Conservation (phyloP, 2,113 vertebrate species). For the Callocephalon fimbriatum region DNA sequence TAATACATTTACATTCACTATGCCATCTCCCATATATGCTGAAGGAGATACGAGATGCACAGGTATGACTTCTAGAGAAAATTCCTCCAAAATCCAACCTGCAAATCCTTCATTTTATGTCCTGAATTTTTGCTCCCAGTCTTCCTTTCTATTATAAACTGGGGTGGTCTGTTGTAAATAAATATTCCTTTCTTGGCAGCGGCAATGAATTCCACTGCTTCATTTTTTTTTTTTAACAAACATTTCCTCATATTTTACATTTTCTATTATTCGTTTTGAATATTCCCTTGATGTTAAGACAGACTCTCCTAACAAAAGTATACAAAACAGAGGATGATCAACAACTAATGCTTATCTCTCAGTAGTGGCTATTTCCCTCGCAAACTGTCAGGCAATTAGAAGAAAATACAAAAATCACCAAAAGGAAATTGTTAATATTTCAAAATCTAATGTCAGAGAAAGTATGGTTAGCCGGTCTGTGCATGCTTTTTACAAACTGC, state of each 20-base stretch:
- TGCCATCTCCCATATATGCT: background rate
- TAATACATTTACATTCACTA: background rate
- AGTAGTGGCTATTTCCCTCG: background rate
- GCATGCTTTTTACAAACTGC: constrained; percentile 34
- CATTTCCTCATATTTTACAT: background rate
- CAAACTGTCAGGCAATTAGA: constrained; percentile 21
- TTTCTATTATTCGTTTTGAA: background rate
- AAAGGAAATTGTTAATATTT: constrained; percentile 31
- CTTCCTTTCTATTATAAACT: background rate
- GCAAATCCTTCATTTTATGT: background rate
- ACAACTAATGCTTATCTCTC: background rate
- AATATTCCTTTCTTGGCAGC: background rate
- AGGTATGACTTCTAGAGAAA: background rate
- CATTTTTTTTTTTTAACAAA: background rate
- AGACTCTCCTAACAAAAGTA: background rate
- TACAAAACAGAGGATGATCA: background rate
- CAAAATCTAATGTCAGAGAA: constrained; percentile 23
- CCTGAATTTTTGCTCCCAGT: background rate
- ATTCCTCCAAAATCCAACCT: background rate
- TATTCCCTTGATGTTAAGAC: background rate
- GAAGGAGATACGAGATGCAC: background rate
- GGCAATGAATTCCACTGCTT: background rate
- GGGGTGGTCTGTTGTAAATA: background rate
- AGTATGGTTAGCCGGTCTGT: constrained; percentile 19
- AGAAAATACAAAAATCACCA: background rate